phyloP scores from a whole-genome alignment of 2,797 vertebrate genomes.

The Parauchenoglanis ngamensis region DNA sequence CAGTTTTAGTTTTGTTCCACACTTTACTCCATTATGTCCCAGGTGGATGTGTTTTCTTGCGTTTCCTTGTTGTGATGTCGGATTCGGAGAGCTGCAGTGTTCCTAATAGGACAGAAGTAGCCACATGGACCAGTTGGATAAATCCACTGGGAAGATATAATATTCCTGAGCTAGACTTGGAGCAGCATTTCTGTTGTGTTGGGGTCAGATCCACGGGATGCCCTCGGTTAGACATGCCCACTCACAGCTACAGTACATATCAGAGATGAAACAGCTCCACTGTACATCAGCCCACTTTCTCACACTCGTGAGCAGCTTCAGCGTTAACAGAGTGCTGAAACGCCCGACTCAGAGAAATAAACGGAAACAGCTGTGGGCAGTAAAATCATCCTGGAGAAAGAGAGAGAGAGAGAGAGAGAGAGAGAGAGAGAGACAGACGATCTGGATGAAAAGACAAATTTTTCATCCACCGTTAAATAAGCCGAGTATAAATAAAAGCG shows the following conservation, averaged over 20 bases:
- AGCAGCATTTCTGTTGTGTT: background rate
- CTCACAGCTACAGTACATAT: background rate
- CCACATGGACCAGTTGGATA: background rate
- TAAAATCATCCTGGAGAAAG: background rate
- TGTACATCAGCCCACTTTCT: constrained; percentile 36
- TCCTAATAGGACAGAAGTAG: background rate
- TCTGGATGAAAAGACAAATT: constrained; percentile 43
- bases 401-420: background rate
- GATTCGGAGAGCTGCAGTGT: background rate
- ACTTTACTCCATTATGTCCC: background rate
- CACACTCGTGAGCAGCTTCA: background rate
- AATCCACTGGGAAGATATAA: background rate
- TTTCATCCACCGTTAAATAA: constrained; percentile 63
- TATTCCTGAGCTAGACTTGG: background rate
- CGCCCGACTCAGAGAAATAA: constrained; percentile 43
- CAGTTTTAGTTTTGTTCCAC: background rate
- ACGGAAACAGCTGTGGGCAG: constrained; percentile 63
- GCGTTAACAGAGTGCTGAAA: constrained; percentile 25
- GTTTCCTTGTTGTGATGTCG: background rate
- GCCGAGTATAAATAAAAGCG: constrained; percentile 56
- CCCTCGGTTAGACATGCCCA: background rate
- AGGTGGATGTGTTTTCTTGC: background rate
- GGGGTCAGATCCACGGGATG: background rate
- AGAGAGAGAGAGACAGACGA: background rate
- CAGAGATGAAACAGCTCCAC: background rate